These are phyloP conservation scores for Alca torda DNA, from an alignment of 2,797 vertebrate genomes.

Conservation along the genomic window DNA sequence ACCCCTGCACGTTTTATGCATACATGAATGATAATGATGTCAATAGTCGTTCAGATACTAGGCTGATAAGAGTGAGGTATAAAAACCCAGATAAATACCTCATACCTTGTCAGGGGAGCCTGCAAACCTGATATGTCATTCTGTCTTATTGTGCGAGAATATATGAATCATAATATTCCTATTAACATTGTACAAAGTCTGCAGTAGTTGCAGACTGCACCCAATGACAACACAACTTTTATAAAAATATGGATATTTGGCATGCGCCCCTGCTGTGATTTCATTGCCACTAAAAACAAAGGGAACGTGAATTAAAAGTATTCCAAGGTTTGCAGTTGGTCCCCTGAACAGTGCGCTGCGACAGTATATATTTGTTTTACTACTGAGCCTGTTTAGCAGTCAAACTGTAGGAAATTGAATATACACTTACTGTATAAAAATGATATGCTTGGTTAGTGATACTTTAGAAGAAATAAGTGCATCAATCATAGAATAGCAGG, in stretches of 20 bases:
- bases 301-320: not conserved
- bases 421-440: conserved; percentile 81
- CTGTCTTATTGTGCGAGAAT: conserved; percentile 67
- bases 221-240: conserved; percentile 21
- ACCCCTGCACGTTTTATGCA: conserved; percentile 43
- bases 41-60: conserved; percentile 53
- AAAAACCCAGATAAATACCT: conserved; percentile 61
- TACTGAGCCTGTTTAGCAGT: conserved; percentile 77
- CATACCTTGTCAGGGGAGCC: conserved; percentile 61
- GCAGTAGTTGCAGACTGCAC: conserved; percentile 30
- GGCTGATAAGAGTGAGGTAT: conserved; percentile 45
- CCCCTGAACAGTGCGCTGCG: conserved; percentile 34
- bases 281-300: conserved; percentile 21
- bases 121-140: conserved; percentile 68
- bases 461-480: conserved; percentile 81
- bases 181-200: conserved; percentile 63
- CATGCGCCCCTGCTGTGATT: conserved; percentile 38
- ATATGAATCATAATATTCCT: conserved; percentile 68
- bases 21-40: conserved; percentile 66
- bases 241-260: conserved; percentile 42
- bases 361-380: conserved; percentile 72
- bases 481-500: conserved; percentile 78
- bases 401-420: conserved; percentile 81
- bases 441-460: conserved; percentile 82
- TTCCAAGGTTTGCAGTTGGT: conserved; percentile 44